These are phyloP conservation scores for Phasia obesa DNA, from an alignment of 2,888 invertebrate genomes.

Conservation along the genomic window DNA sequence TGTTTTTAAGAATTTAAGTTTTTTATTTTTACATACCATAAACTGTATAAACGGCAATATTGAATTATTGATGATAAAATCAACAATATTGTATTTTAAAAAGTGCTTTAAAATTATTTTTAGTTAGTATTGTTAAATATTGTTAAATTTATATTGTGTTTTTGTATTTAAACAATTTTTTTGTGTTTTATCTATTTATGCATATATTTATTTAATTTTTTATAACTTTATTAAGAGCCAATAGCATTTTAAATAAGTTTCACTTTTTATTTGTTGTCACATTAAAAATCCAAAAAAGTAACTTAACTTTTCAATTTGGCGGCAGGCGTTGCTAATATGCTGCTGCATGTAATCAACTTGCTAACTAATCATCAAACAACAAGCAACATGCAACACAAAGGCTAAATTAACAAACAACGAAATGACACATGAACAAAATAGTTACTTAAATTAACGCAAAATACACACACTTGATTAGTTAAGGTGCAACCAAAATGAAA, in stretches of 20 bases:
- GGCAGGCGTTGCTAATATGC: conserved; percentile 59
- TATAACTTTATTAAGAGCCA: conserved; percentile 23
- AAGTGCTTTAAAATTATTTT: not conserved
- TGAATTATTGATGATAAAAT: too few species aligned
- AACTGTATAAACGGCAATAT: conserved; percentile 67
- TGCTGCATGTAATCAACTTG: conserved; percentile 64
- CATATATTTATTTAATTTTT: conserved; percentile 5
- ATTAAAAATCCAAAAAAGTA: conserved; percentile 53
- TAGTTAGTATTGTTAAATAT: too few species aligned
- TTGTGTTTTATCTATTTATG: not conserved
- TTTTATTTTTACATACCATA: conserved; percentile 73
- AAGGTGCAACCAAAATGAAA: conserved; percentile 35
- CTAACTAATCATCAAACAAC: conserved; percentile 65
- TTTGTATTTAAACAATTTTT: not conserved
- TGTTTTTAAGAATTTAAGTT: not conserved
- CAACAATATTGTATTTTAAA: conserved; percentile 30
- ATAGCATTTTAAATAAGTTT: conserved; percentile 59
- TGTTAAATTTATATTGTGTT: not conserved
- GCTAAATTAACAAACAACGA: conserved; percentile 25
- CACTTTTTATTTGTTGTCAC: conserved; percentile 70
- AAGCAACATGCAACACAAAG: conserved; percentile 47
- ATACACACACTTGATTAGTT: conserved; percentile 62
- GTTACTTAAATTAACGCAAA: conserved; percentile 12
- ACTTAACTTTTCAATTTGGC: conserved; percentile 43
- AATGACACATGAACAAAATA: conserved; percentile 18